Evolutionary conservation across 2,113 vertebrate species (phyloP).

Genomic region (Halcyon malimbica): DNA sequence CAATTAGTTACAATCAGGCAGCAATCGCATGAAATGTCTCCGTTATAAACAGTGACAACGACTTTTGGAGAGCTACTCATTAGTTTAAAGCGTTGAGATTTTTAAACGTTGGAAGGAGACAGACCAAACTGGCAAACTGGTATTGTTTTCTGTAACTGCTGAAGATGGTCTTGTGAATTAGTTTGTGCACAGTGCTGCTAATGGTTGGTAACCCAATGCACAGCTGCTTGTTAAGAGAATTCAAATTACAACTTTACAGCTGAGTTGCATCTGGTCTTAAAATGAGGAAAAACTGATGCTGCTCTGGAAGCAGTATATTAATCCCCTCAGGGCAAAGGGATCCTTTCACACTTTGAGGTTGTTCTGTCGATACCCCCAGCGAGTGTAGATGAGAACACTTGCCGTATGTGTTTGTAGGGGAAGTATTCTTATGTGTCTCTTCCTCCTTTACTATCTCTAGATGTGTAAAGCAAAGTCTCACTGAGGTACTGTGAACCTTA

Average conservation of each 20-base stretch:
- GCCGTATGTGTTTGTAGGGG: not conserved
- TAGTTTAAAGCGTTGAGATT: not conserved
- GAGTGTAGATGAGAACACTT: not conserved
- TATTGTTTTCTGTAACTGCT: not conserved
- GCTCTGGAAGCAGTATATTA: not conserved
- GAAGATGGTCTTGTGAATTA: not conserved
- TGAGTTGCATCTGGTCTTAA: not conserved
- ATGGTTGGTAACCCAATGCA: not conserved
- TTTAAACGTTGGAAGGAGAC: not conserved
- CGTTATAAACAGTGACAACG: fast-evolving
- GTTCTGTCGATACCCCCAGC: not conserved
- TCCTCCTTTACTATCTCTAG: not conserved
- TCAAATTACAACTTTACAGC: not conserved
- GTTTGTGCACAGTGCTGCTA: no score
- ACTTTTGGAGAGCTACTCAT: not conserved
- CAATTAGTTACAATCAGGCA: not conserved
- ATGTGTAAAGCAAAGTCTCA: not conserved
- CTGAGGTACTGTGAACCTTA: not conserved
- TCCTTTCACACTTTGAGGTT: not conserved
- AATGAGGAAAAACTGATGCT: not conserved
- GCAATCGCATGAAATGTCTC: not conserved
- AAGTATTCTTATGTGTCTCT: not conserved
- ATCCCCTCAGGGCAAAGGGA: not conserved
- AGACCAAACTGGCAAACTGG: not conserved
- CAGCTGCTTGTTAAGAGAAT: not conserved